Evolutionary conservation across 2,888 invertebrate genomes (phyloP), one percentile per base, ranked within the genome.

Genomic region (Metacarcinus magister): DNA sequence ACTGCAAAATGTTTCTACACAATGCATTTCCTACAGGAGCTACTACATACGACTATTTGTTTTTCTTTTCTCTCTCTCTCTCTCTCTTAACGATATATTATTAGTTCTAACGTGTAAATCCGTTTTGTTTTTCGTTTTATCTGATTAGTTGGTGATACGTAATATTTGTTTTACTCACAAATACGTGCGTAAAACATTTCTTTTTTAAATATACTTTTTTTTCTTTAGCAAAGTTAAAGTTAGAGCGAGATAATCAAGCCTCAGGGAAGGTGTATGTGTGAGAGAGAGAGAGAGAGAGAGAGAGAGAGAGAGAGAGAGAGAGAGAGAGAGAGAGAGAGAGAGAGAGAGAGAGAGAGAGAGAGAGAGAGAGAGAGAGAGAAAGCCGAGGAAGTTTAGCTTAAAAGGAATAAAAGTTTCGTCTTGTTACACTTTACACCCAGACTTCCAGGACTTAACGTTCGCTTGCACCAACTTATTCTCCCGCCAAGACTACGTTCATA

Each of bases 371-470:
- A 92, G 92, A 46, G 46, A 92, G 92, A 92, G 92, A 92, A 46
- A 48, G 48, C 23, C 39, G 54, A 28, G 28, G 28, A 93, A 60
- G 32, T 46, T 48, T 46, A 54, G 93, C 23, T 46, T 43, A 32
- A 92, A 54, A 93, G 93, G 39, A 60, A 93, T 44, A 93, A 60
- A 93, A 48, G 82, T 82, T 82, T 82, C 32, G 82, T 82, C 82
- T 32, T 82, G 32, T 32, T n/a, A 67, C 67, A 67, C 67, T 67
- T 32, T 32, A 82, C 82, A 75, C 75, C 32, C 82, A 82, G 8
- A 32, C 82, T 82, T 82, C 32, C 32, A 32, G 82, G 82, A 82
- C 82, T 82, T 32, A 32, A 10, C 13, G 28, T 82, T 82, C 82
- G 28, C 82, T 28, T 19, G 32, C 10, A 5, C 82, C 82, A 32